Base-by-base conservation (phyloP, 2,113 vertebrate genomes). In the Hippocampus guttulatus region DNA sequence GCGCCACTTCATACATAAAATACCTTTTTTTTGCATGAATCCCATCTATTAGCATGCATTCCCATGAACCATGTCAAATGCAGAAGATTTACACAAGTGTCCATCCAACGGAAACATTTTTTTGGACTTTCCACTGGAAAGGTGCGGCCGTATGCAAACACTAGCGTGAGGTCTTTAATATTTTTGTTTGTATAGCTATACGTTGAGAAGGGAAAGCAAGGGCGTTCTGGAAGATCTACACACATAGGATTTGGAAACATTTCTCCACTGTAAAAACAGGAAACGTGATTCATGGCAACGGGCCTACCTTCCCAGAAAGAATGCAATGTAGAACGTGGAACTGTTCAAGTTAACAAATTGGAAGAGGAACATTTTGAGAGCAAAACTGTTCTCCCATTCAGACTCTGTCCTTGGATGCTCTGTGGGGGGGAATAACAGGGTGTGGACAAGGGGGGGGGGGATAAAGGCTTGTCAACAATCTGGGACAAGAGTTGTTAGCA, bases 261-360 rank as follows among this genome's bases (percentile, higher is more conserved):
- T 68, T 62, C 68, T 71, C 15, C 23, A 65, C 25, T 73, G 65
- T 78, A 72, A 83, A 87, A 83, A 85, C 72, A 73, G 55, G 9
- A 69, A 76, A 54, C 51, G 45, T 20, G 68, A 63, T 64, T 83
- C 63, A 71, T 23, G 65, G 66, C 57, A 49, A 80, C 21, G 62
- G 27, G 83, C 88, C 84, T 88, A 98, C 97, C 97, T 96, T 82
- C 97, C 97, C 57, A 99, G 92, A 78, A 99, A 99, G 91, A 99
- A 99, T 52, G 97, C 97, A 0, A 99, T 96, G 83, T 99, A 99
- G 88, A 99, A 99, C 27, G 98, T 99, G 43, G 97, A 98, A 77
- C 97, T 99, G 89, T 98, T 98, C 84, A 98, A 90, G 75, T 99
- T 99, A 69, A 99, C 97, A 86, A 99, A 99, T 86, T 99, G 97